Evolutionary conservation across 2,113 vertebrate species (phyloP).

Genomic region (Emydocephalus ijimae): DNA sequence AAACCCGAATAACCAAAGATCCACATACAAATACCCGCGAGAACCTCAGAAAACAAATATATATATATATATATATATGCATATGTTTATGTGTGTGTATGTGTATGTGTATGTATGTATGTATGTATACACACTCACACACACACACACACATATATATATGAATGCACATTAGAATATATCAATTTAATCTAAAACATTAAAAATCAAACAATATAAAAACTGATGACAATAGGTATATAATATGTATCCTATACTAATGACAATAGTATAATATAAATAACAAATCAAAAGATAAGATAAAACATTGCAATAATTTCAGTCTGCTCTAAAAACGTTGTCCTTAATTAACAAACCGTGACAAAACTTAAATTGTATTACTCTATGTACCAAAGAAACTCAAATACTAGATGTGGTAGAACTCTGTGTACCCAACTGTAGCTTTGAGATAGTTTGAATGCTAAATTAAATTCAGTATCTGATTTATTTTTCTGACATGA

Average conservation of each 20-base stretch:
- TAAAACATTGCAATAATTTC: neutral
- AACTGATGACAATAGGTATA: neutral
- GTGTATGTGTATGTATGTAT: no score
- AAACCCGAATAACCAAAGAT: no score
- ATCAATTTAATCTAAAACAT: neutral
- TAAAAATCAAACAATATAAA: neutral
- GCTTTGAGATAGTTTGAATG: neutral
- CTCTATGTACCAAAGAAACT: neutral
- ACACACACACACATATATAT: no score
- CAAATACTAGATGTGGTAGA: neutral
- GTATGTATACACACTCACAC: no score
- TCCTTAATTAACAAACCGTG: neutral
- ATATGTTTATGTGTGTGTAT: no score
- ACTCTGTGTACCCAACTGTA: neutral
- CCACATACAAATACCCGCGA: no score
- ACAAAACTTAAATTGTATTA: neutral
- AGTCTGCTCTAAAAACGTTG: neutral
- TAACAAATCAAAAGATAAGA: neutral
- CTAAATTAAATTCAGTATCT: neutral
- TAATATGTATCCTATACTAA: neutral
- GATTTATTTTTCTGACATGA: neutral
- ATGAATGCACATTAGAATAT: neutral
- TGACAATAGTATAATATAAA: neutral
- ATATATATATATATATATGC: no score
- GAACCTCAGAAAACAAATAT: no score